Conservation (phyloP, 2,797 vertebrate genomes). For the Xenopus petersii region DNA sequence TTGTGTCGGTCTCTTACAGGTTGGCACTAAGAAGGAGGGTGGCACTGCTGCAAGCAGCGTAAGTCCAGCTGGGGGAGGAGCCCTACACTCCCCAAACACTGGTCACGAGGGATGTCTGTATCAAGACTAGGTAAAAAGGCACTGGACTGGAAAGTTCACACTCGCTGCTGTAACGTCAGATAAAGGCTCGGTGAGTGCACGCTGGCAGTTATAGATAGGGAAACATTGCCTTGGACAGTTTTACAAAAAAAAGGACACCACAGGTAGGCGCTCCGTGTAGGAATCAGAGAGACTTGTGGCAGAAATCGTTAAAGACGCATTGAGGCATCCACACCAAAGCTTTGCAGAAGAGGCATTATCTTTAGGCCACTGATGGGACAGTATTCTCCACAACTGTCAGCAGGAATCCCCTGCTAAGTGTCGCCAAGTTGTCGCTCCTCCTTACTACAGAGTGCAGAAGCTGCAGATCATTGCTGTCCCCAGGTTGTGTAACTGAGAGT, state of each 20-base stretch:
- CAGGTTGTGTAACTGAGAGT: too few relatives aligned
- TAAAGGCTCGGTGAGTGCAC: background rate
- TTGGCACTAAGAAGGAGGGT: slow-evolving; percentile 38
- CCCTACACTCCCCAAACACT: slow-evolving; percentile 3
- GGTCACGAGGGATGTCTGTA: slow-evolving; percentile 29
- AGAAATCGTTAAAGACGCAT: too few relatives aligned
- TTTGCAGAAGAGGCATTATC: too few relatives aligned
- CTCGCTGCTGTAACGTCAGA: slow-evolving; percentile 16
- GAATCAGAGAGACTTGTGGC: background rate
- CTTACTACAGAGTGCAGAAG: too few relatives aligned
- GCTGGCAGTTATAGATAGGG: background rate
- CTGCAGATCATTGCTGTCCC: too few relatives aligned
- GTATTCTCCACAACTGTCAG: too few relatives aligned
- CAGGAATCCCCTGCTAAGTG: too few relatives aligned
- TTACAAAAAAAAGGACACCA: background rate
- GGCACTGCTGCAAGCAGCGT: background rate
- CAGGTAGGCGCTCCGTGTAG: background rate
- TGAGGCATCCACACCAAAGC: too few relatives aligned
- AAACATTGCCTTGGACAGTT: background rate
- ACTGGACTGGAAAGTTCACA: background rate
- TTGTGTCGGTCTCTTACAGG: slow-evolving; percentile 40
- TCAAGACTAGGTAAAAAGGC: slow-evolving; percentile 15
- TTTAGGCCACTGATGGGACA: too few relatives aligned
- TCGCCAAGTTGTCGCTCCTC: too few relatives aligned
- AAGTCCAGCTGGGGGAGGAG: slow-evolving; percentile 6